phyloP scores from a whole-genome alignment of 2,888 invertebrate species.

The Hedychridium roseum region DNA sequence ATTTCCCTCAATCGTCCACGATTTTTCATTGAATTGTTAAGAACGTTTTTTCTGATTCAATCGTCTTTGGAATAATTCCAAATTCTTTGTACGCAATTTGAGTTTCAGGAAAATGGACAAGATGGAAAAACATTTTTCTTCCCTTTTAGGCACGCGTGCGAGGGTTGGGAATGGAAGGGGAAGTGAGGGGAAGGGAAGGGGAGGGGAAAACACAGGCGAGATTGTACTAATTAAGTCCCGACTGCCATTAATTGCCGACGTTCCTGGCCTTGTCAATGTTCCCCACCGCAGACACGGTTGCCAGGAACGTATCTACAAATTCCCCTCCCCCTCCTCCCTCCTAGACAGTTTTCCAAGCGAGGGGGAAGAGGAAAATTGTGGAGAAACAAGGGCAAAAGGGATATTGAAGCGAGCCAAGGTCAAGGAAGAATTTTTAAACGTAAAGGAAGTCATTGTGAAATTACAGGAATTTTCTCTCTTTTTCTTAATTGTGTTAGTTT shows the following conservation, averaged over 20 bases:
- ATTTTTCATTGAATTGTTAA: no score
- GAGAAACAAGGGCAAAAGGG: conserved; percentile 31
- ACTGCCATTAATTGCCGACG: conserved; percentile 36
- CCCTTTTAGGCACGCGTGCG: no score
- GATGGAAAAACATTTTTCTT: no score
- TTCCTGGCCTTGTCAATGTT: conserved; percentile 37
- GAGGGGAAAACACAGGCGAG: conserved; percentile 28
- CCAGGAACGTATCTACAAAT: no score
- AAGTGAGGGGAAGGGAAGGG: conserved; percentile 13
- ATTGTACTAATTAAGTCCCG: conserved; percentile 39
- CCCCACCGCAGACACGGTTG: no score
- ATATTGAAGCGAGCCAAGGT: conserved; percentile 9
- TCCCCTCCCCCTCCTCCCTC: conserved; percentile 11
- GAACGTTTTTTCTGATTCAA: no score
- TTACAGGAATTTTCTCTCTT: conserved; percentile 7
- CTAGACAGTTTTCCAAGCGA: conserved; percentile 11
- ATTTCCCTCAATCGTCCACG: no score
- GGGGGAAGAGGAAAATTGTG: conserved; percentile 31
- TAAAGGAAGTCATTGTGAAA: no score
- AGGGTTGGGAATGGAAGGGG: background rate
- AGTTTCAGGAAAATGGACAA: no score
- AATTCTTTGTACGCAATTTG: no score
- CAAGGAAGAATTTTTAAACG: no score
- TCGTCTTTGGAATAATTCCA: no score
- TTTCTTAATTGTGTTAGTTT: conserved; percentile 6